Evolutionary conservation across 2,113 vertebrate genomes (phyloP).

Genomic region (Puffinus mauretanicus): DNA sequence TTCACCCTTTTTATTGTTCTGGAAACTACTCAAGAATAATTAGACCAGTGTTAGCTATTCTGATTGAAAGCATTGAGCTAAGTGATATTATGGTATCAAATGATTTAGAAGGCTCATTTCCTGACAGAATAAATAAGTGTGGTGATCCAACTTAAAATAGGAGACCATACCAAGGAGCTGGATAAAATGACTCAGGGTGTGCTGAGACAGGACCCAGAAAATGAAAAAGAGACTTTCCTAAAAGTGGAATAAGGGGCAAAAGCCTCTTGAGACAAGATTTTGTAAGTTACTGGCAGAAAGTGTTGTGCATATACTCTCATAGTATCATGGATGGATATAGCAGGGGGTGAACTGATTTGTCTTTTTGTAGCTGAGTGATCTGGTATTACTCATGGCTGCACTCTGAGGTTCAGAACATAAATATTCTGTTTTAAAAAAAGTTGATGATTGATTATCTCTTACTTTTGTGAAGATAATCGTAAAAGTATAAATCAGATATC

Average conservation of each 20-base stretch:
- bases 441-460: neutral
- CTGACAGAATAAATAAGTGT: neutral
- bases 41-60: neutral
- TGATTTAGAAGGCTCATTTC: neutral
- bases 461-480: neutral
- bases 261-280: neutral
- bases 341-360: neutral
- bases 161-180: neutral
- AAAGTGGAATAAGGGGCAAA: neutral
- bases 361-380: neutral
- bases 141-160: neutral
- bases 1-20: conserved; percentile 1
- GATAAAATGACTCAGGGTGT: neutral
- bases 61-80: neutral
- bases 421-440: neutral
- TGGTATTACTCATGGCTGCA: neutral
- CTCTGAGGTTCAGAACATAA: neutral
- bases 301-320: neutral
- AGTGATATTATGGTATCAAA: neutral
- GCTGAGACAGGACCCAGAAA: neutral
- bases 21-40: neutral
- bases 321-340: neutral
- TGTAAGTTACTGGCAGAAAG: neutral
- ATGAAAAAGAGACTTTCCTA: neutral
- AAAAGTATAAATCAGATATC: neutral